A percentile compares a stretch with the other conserved stretches of the same genome.
Evolutionary conservation across 2,888 invertebrate genomes (phyloP).

Genomic region (Elysia crispata): DNA sequence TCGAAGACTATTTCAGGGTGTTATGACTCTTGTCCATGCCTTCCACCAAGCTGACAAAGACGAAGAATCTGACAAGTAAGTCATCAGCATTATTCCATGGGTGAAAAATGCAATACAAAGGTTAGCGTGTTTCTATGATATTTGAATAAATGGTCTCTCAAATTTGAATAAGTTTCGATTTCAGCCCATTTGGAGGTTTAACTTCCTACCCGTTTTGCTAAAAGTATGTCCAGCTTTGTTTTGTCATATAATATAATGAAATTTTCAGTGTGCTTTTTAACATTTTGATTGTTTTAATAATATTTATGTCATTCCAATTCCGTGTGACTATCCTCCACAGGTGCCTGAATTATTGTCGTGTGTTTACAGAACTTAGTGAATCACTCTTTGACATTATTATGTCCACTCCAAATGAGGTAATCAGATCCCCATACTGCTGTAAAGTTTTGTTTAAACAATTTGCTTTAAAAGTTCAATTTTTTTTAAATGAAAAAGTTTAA

Average conservation of each 20-base stretch:
- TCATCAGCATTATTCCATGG: slow-evolving; percentile 39
- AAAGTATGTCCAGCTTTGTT: too few species aligned
- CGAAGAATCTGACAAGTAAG: slow-evolving; percentile 92
- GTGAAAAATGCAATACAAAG: too few species aligned
- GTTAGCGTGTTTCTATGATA: too few species aligned
- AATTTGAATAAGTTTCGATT: too few species aligned
- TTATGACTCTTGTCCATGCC: slow-evolving; percentile 88
- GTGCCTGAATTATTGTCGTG: slow-evolving; percentile 93
- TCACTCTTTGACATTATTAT: slow-evolving; percentile 92
- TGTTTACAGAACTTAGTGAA: slow-evolving; percentile 96
- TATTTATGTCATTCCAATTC: background rate
- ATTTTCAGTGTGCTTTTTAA: too few species aligned
- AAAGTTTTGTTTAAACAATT: too few species aligned
- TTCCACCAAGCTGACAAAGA: slow-evolving; percentile 94
- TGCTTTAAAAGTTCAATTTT: too few species aligned
- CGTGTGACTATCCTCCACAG: slow-evolving; percentile 76
- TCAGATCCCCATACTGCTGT: too few species aligned
- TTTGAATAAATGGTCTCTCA: background rate
- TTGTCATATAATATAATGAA: too few species aligned
- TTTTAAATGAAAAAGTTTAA: too few species aligned
- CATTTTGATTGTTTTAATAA: background rate
- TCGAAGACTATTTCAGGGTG: slow-evolving; percentile 87
- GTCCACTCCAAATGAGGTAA: slow-evolving; percentile 71
- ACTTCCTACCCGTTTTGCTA: too few species aligned
- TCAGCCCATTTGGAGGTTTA: too few species aligned